Conservation (phyloP, 2,113 vertebrate genomes). For the Raja brachyura region DNA sequence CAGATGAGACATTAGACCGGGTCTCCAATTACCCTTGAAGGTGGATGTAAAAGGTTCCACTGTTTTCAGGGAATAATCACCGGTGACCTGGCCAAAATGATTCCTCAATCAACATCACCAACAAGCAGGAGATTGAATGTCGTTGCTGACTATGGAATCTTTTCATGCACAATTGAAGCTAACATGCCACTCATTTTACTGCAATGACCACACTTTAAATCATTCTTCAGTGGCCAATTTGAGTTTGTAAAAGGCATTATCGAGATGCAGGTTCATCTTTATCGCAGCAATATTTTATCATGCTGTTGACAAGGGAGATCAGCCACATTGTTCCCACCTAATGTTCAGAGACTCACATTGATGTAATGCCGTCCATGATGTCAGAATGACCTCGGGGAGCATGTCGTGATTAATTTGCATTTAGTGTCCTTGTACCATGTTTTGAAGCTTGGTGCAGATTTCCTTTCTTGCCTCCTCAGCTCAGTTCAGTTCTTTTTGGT, state of each 20-base stretch:
- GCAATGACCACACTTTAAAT: background rate
- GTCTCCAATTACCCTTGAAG: background rate
- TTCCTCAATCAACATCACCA: background rate
- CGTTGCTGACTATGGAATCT: background rate
- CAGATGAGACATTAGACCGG: background rate
- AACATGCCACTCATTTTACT: background rate
- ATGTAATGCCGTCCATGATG: background rate
- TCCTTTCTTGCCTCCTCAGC: background rate
- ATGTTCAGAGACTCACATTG: background rate
- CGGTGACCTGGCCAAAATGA: background rate
- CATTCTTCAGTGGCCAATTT: too few relatives aligned
- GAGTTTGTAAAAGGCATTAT: background rate
- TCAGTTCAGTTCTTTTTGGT: too few relatives aligned
- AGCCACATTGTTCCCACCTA: background rate
- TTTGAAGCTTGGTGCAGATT: too few relatives aligned
- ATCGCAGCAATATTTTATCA: background rate
- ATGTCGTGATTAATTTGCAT: background rate
- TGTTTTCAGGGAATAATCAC: background rate
- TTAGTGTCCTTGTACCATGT: background rate
- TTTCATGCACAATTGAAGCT: background rate
- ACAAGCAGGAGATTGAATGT: background rate
- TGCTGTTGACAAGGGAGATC: background rate
- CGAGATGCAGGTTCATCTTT: background rate
- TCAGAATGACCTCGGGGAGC: background rate
- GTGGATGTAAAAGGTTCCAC: background rate